Percentiles rank a stretch among this genome's conserved stretches.
These are phyloP conservation scores for Phainopepla nitens DNA, from an alignment of 2,113 vertebrate species.

Conservation along the genomic window DNA sequence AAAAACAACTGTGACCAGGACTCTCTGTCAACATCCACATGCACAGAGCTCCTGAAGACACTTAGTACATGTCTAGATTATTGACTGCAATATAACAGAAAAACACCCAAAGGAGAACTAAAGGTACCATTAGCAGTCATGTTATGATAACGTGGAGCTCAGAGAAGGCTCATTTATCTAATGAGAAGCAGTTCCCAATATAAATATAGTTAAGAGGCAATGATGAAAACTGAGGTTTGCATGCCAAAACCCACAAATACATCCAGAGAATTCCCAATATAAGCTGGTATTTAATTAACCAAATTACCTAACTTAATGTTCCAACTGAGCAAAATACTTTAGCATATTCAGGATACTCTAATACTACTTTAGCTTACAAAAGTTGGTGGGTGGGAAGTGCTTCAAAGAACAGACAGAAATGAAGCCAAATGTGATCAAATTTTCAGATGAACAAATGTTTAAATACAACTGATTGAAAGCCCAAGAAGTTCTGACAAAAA, in stretches of 20 bases:
- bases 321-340: neutral
- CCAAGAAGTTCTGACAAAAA: neutral
- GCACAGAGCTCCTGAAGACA: neutral
- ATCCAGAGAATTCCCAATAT: neutral
- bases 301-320: neutral
- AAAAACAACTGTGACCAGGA: neutral
- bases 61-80: neutral
- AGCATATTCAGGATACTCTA: neutral
- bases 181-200: constrained; percentile 1
- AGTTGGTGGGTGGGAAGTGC: neutral
- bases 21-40: neutral
- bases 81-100: neutral
- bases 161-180: constrained; percentile 23
- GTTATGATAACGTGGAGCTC: neutral
- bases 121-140: neutral
- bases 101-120: neutral
- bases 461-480: neutral
- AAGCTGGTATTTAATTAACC: neutral
- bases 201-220: constrained; percentile 15
- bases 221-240: neutral
- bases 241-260: neutral
- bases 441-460: neutral
- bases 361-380: neutral
- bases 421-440: neutral
- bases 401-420: neutral